Evolutionary conservation across 2,797 vertebrate species (phyloP).

Genomic region (Helicolenus hilgendorfi): DNA sequence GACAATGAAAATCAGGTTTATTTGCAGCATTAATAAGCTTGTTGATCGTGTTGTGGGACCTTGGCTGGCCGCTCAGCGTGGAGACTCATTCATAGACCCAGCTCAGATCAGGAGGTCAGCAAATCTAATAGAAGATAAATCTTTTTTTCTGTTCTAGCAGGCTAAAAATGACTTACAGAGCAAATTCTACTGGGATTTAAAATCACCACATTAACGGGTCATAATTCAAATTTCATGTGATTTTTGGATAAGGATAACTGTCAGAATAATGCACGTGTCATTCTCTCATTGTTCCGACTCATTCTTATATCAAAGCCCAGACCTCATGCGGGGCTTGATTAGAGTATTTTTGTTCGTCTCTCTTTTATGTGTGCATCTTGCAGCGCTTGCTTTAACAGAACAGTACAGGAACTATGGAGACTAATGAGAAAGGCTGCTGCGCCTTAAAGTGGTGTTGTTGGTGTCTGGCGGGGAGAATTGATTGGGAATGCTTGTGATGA

Average conservation of each 20-base stretch:
- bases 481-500: constrained; percentile 90
- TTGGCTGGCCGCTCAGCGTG: not conserved
- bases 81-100: not conserved
- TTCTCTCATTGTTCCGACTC: constrained; percentile 22
- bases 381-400: constrained; percentile 56
- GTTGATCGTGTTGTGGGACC: constrained; percentile 8
- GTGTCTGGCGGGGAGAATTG: constrained; percentile 88
- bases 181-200: not conserved
- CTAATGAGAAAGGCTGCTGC: constrained; percentile 82
- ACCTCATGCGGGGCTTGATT: constrained; percentile 46
- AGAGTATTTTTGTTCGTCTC: constrained; percentile 37
- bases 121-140: not conserved
- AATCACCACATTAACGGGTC: not conserved
- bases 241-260: constrained; percentile 4
- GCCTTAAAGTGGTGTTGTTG: constrained; percentile 87
- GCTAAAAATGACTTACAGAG: not conserved
- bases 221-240: not conserved
- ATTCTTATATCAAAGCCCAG: constrained; percentile 39
- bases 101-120: constrained; percentile 5
- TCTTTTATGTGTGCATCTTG: constrained; percentile 50
- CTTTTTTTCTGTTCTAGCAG: not conserved
- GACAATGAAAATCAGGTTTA: no score
- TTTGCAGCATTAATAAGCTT: not conserved
- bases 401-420: constrained; percentile 68
- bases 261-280: not conserved